Conservation (phyloP, 2,113 vertebrate species). For the Gambusia affinis region DNA sequence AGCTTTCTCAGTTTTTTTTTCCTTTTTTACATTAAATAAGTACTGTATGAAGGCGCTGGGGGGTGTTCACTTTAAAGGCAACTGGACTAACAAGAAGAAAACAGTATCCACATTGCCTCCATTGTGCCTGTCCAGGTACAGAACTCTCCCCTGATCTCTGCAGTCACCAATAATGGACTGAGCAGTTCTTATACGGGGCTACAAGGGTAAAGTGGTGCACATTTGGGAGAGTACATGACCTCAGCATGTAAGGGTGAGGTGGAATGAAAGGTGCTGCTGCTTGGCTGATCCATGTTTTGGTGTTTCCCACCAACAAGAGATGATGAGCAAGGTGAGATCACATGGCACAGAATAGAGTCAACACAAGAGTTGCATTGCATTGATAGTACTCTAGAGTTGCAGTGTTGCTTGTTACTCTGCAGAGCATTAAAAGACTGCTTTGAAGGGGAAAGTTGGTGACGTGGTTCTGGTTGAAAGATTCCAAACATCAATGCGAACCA, state of each 20-base stretch:
- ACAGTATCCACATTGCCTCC: constrained; percentile 62
- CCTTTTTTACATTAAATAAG: constrained; percentile 64
- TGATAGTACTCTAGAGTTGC: constrained; percentile 30
- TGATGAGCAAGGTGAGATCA: constrained; percentile 42
- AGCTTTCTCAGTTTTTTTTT: constrained; percentile 42
- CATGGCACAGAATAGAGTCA: constrained; percentile 46
- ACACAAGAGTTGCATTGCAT: constrained; percentile 44
- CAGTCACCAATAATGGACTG: constrained; percentile 54
- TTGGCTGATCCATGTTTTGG: constrained; percentile 45
- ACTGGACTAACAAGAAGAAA: constrained; percentile 65
- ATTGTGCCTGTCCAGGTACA: constrained; percentile 34
- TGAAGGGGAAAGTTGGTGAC: neutral
- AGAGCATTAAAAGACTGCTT: constrained; percentile 3
- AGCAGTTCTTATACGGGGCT: constrained; percentile 40
- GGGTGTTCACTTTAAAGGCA: constrained; percentile 74
- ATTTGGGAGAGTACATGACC: constrained; percentile 18
- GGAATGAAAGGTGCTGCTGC: constrained; percentile 42
- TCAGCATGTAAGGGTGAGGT: constrained; percentile 9
- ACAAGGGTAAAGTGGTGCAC: constrained; percentile 24
- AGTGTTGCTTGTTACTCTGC: neutral
- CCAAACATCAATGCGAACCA: neutral
- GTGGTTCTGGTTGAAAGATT: neutral
- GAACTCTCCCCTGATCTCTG: constrained; percentile 23
- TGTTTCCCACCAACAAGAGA: constrained; percentile 26
- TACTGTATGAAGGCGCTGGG: constrained; percentile 69